Evolutionary conservation across 1,140 invertebrate species (phyloP).

Genomic region (honey bee (Apis mellifera)): DNA sequence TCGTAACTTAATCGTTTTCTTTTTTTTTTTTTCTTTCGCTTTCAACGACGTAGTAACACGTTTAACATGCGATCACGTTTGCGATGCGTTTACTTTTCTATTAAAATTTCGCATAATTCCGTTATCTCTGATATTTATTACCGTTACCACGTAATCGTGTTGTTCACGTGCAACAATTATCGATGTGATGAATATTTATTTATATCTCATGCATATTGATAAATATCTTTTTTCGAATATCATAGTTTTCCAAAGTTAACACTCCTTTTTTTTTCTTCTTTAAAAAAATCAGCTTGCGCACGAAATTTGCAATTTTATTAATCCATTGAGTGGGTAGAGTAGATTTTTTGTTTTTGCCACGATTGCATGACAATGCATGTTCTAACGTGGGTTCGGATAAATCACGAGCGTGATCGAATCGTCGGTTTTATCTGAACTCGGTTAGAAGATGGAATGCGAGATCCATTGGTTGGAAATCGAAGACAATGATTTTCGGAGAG

Average conservation of each 20-base stretch:
- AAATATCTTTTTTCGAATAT: not conserved
- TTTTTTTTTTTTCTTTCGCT: not conserved
- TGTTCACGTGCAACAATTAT: not conserved
- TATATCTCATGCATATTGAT: not conserved
- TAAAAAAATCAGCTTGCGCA: not conserved
- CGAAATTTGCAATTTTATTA: not conserved
- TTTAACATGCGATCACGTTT: not conserved
- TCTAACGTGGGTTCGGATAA: not conserved
- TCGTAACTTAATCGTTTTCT: not conserved
- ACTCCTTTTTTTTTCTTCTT: not conserved
- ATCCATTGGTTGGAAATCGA: too few species aligned
- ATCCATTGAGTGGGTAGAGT: not conserved
- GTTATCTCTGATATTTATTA: not conserved
- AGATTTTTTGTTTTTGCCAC: too few species aligned
- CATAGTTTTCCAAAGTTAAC: too few species aligned
- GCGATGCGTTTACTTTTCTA: not conserved
- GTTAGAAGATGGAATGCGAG: too few species aligned
- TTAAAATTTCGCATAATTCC: not conserved
- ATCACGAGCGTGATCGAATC: not conserved
- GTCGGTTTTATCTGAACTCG: not conserved
- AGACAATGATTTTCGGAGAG: too few species aligned
- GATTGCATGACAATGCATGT: not conserved
- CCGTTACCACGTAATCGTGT: not conserved
- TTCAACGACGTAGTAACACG: not conserved
- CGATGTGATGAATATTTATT: not conserved